Evolutionary conservation across 2,888 invertebrate species (phyloP).

Genomic region (Baccha elongata): DNA sequence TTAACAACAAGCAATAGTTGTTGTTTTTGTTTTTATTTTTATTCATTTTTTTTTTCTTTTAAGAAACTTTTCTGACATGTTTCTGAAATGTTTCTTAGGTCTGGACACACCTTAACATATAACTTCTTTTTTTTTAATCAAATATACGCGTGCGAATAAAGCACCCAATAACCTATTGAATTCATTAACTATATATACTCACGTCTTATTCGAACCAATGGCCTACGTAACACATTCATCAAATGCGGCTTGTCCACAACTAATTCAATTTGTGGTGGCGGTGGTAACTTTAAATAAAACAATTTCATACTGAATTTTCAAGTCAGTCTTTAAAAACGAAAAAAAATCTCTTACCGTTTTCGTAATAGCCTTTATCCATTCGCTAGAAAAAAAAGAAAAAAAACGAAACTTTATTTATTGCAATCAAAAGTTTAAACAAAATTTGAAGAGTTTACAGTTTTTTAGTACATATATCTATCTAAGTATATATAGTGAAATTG

Average conservation of each 20-base stretch:
- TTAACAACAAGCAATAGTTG: no score
- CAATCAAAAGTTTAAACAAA: slow-evolving; percentile 22
- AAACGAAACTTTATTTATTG: slow-evolving; percentile 52
- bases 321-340: no score
- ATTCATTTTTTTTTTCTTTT: no score
- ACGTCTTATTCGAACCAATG: slow-evolving; percentile 86
- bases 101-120: no score
- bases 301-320: not conserved
- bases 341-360: slow-evolving; percentile 86
- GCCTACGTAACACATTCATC: slow-evolving; percentile 86
- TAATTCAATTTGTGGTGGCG: slow-evolving; percentile 88
- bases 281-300: slow-evolving; percentile 84
- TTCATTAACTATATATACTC: slow-evolving; percentile 79
- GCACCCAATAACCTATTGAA: not conserved
- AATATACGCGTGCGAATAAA: no score
- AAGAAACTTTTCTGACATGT: no score
- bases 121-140: no score
- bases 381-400: slow-evolving; percentile 83
- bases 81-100: no score
- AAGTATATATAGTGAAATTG: slow-evolving; percentile 22
- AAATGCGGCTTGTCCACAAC: slow-evolving; percentile 88
- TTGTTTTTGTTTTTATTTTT: no score
- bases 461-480: not conserved
- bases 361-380: slow-evolving; percentile 91
- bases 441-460: not conserved